Conservation (phyloP, 2,888 invertebrate genomes). For the Apotomis capreana region DNA sequence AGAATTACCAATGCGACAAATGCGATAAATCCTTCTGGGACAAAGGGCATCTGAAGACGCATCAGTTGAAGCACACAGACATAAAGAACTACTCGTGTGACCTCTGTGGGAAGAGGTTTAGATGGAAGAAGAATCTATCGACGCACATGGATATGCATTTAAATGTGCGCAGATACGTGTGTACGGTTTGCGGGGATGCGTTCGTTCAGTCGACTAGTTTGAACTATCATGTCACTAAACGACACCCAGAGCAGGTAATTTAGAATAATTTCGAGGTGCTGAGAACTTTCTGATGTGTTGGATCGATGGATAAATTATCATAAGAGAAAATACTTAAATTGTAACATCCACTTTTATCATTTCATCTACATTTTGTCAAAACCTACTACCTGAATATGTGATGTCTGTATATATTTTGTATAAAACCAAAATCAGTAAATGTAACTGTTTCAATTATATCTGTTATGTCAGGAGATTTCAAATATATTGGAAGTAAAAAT, state of each 20-base stretch:
- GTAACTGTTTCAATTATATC: no score
- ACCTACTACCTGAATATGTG: no score
- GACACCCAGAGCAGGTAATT: conserved; percentile 2
- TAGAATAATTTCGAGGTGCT: background rate
- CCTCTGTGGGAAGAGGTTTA: conserved; percentile 11
- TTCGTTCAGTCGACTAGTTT: conserved; percentile 41
- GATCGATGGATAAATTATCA: background rate
- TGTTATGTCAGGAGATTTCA: no score
- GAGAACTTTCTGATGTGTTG: background rate
- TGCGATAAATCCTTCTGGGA: conserved; percentile 9
- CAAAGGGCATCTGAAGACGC: background rate
- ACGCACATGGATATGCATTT: conserved; percentile 31
- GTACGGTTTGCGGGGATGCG: conserved; percentile 44
- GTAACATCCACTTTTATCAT: background rate
- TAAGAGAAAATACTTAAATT: background rate
- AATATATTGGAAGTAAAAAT: background rate
- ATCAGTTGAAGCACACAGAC: conserved; percentile 9
- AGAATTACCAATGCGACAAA: background rate
- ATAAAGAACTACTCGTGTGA: conserved; percentile 10
- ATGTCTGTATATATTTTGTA: no score
- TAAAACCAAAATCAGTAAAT: no score
- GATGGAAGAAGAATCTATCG: conserved; percentile 13
- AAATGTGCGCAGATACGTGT: conserved; percentile 24
- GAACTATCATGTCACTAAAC: conserved; percentile 47
- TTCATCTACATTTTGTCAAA: background rate